Percentiles rank a stretch among this genome's conserved stretches.
These are phyloP conservation scores for Semaprochilodus insignis DNA, from an alignment of 2,797 vertebrate species.

Conservation along the genomic window DNA sequence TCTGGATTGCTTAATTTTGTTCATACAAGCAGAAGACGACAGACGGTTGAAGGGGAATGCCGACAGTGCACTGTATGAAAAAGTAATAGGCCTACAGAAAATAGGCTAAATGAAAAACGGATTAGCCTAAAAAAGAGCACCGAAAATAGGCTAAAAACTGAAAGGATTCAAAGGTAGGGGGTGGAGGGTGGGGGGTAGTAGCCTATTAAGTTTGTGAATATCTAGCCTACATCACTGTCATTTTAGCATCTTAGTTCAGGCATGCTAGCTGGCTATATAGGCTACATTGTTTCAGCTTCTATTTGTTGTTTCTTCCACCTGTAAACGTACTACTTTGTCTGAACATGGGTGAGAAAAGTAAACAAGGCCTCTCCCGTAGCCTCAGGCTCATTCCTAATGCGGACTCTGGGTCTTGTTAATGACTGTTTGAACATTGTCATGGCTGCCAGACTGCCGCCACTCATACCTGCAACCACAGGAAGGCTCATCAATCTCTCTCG, in stretches of 20 bases:
- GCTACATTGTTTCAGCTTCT: neutral
- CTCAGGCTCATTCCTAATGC: conserved; percentile 80
- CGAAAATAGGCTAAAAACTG: neutral
- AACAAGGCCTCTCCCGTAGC: conserved; percentile 62
- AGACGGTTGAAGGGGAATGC: conserved; percentile 67
- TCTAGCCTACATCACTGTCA: neutral
- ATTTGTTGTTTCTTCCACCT: neutral
- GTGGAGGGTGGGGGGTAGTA: too few relatives aligned
- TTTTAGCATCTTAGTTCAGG: conserved; percentile 4
- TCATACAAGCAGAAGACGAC: conserved; percentile 68
- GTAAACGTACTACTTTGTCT: neutral
- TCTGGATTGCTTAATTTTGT: conserved; percentile 76
- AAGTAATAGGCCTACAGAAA: conserved; percentile 1
- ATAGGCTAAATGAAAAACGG: conserved; percentile 12
- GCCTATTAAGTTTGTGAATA: too few relatives aligned
- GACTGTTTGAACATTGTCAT: conserved; percentile 80
- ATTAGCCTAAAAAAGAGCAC: neutral
- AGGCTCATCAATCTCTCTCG: conserved; percentile 73
- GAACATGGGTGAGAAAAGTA: conserved; percentile 18
- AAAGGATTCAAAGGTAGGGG: neutral
- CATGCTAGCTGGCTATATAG: neutral
- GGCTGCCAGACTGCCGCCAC: conserved; percentile 77
- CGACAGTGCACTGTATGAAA: conserved; percentile 37
- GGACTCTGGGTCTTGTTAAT: conserved; percentile 79
- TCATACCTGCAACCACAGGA: conserved; percentile 80